Evolutionary conservation across 2,888 invertebrate species (phyloP).

Genomic region (Andrena chrysosceles): DNA sequence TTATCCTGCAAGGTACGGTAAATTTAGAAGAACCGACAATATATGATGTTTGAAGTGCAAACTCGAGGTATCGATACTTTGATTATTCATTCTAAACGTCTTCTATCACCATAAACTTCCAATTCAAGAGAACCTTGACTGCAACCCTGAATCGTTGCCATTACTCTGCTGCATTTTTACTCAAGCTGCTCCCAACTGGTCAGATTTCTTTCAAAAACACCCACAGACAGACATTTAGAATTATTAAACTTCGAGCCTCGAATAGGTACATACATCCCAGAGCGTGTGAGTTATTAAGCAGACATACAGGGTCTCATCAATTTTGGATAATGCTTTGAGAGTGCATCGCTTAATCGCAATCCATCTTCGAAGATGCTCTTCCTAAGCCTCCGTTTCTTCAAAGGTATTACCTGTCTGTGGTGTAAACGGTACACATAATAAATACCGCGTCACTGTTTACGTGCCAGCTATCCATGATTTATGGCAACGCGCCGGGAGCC

Average conservation of each 20-base stretch:
- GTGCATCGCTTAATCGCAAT: conserved; percentile 12
- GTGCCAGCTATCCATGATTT: conserved; percentile 30
- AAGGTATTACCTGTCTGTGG: conserved; percentile 12
- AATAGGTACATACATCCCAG: not conserved
- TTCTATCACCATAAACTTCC: no score
- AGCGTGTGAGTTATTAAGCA: conserved; percentile 10
- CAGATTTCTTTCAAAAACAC: no score
- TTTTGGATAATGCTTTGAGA: conserved; percentile 14
- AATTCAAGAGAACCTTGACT: no score
- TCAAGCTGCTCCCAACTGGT: no score
- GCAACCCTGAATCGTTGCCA: no score
- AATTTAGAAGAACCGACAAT: no score
- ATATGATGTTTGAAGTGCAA: no score
- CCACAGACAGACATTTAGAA: not conserved
- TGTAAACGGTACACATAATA: conserved; percentile 15
- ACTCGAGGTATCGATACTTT: no score
- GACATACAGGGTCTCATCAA: conserved; percentile 14
- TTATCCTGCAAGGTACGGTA: no score
- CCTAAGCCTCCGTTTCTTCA: conserved; percentile 10
- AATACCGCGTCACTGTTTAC: conserved; percentile 26
- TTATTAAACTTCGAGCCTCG: not conserved
- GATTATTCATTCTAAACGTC: no score
- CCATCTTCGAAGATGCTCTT: not conserved
- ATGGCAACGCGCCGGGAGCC: conserved; percentile 20
- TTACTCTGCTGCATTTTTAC: no score